Evolutionary conservation across 2,888 invertebrate species (phyloP).

Genomic region (Rhagonycha lutea): DNA sequence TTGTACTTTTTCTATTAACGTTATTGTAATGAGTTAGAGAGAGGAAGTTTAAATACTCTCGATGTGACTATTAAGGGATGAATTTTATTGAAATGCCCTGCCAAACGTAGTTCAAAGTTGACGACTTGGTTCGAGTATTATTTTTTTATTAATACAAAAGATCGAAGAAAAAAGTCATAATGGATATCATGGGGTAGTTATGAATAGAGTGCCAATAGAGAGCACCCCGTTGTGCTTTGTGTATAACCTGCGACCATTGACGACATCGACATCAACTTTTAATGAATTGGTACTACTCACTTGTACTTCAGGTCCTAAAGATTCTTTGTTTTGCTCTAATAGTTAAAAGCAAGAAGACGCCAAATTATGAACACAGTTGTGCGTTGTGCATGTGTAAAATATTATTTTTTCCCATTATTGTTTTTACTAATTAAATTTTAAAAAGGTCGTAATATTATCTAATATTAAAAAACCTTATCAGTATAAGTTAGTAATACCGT

Average conservation of each 20-base stretch:
- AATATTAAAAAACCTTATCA: not conserved
- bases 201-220: conserved; percentile 49
- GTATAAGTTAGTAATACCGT: no score
- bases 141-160: conserved; percentile 34
- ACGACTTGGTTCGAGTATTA: conserved; percentile 33
- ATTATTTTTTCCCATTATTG: not conserved
- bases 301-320: conserved; percentile 24
- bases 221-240: conserved; percentile 46
- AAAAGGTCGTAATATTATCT: not conserved
- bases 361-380: not conserved
- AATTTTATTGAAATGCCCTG: conserved; percentile 34
- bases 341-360: conserved; percentile 15
- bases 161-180: conserved; percentile 49
- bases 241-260: conserved; percentile 49
- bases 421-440: not conserved
- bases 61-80: conserved; percentile 11
- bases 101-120: conserved; percentile 35
- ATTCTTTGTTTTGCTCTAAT: conserved; percentile 30
- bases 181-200: conserved; percentile 49
- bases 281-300: conserved; percentile 24
- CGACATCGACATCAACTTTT: conserved; percentile 46
- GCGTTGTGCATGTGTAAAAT: not conserved
- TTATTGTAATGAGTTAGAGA: conserved; percentile 6
- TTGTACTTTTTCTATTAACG: not conserved
- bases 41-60: conserved; percentile 16